Evolutionary conservation across 2,797 vertebrate species (phyloP).

Genomic region (Fratercula arctica): DNA sequence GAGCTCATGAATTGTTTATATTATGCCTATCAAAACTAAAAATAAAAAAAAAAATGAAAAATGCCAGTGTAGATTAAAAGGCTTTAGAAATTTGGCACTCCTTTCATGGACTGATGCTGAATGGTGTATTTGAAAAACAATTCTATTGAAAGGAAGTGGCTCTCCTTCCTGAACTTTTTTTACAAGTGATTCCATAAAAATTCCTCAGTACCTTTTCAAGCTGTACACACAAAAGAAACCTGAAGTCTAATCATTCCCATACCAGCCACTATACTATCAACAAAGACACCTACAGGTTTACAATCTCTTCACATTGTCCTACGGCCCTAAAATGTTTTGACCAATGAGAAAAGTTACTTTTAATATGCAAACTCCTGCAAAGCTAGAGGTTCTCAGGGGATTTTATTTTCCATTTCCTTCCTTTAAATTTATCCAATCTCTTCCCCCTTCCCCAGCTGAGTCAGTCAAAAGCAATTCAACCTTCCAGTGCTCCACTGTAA

Average conservation of each 20-base stretch:
- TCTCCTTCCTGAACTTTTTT: neutral
- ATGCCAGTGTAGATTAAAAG: neutral
- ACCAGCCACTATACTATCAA: neutral
- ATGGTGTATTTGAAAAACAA: neutral
- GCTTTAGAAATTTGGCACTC: neutral
- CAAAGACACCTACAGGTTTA: neutral
- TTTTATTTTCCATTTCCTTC: neutral
- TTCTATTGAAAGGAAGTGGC: neutral
- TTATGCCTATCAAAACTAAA: neutral
- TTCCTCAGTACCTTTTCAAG: neutral
- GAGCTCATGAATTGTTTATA: neutral
- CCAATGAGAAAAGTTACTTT: neutral
- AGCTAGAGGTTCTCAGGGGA: neutral
- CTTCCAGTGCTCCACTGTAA: neutral
- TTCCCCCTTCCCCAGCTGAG: neutral
- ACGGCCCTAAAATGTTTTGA: neutral
- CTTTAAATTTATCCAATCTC: neutral
- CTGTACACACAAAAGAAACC: neutral
- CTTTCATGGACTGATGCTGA: neutral
- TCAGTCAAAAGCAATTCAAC: neutral
- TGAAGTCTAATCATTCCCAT: neutral
- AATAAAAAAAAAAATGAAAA: neutral
- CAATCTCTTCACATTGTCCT: neutral
- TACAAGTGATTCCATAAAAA: neutral
- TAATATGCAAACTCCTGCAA: neutral